A percentile compares a stretch with the other conserved stretches of the same genome.
These are phyloP conservation scores for Sinosuthora webbiana DNA, from an alignment of 2,113 vertebrate species.

Conservation along the genomic window DNA sequence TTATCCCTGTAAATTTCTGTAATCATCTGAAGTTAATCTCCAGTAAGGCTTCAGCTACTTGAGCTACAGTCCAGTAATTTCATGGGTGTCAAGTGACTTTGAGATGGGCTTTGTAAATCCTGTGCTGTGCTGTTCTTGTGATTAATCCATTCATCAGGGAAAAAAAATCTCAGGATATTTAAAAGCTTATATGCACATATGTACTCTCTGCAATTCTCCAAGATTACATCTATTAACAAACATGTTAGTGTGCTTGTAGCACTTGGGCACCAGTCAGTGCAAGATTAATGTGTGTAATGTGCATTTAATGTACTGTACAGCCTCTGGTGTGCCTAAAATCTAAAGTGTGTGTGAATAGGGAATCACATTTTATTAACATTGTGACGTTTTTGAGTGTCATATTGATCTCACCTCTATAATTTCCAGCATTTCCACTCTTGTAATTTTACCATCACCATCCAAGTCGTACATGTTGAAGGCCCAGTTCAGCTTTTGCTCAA, in stretches of 20 bases:
- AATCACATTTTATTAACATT: neutral
- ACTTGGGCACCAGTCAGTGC: neutral
- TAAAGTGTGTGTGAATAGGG: neutral
- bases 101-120: constrained; percentile 2
- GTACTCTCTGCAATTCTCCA: neutral
- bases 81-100: neutral
- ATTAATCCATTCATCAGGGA: neutral
- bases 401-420: constrained; percentile 89
- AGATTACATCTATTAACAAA: neutral
- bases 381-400: neutral
- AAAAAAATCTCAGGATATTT: neutral
- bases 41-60: neutral
- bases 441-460: constrained; percentile 98
- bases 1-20: constrained; percentile 21
- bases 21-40: constrained; percentile 4
- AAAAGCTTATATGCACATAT: neutral
- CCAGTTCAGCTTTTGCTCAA: constrained; percentile 99
- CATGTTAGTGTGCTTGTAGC: neutral
- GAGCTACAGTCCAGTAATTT: constrained; percentile 16
- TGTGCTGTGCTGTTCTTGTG: neutral
- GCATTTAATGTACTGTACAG: neutral
- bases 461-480: constrained; percentile 99
- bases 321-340: neutral
- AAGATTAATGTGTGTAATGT: neutral
- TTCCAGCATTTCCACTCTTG: constrained; percentile 98